Evolutionary conservation across 2,113 vertebrate species (phyloP).

Genomic region (Meriones unguiculatus): DNA sequence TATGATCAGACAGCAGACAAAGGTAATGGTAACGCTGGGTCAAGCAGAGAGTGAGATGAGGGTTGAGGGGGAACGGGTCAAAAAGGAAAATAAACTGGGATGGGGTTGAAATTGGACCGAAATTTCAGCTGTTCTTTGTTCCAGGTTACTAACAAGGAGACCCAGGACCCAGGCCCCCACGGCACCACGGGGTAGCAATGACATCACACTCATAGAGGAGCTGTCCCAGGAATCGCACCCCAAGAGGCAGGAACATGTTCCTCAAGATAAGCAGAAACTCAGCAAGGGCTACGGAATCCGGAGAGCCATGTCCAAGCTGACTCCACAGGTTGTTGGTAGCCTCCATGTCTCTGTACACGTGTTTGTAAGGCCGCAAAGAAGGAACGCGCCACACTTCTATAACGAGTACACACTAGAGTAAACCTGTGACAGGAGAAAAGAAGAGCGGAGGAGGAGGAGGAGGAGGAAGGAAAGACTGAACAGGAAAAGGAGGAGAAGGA

Average conservation of each 20-base stretch:
- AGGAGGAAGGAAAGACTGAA: not conserved
- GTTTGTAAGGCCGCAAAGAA: not conserved
- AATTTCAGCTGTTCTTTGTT: constrained; percentile 10
- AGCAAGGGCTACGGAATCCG: not conserved
- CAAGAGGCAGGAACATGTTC: too few relatives aligned
- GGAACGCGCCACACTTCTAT: not conserved
- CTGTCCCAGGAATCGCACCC: not conserved
- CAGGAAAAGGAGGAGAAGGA: not conserved
- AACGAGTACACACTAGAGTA: not conserved
- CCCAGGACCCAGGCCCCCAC: not conserved
- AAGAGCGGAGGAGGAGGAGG: not conserved
- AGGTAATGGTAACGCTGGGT: not conserved
- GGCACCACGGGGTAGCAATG: not conserved
- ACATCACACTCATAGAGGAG: not conserved
- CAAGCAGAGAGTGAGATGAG: not conserved
- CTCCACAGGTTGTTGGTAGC: not conserved
- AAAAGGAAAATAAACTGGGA: not conserved
- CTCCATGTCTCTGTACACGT: not conserved
- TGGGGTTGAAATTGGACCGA: not conserved
- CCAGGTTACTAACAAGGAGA: not conserved
- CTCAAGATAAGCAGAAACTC: not conserved
- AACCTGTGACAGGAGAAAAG: not conserved
- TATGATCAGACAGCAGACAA: not conserved
- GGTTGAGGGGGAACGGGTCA: not conserved
- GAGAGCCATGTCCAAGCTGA: not conserved